These are phyloP conservation scores for Mus minutoides DNA, from an alignment of 2,797 vertebrate genomes.

Conservation along the genomic window DNA sequence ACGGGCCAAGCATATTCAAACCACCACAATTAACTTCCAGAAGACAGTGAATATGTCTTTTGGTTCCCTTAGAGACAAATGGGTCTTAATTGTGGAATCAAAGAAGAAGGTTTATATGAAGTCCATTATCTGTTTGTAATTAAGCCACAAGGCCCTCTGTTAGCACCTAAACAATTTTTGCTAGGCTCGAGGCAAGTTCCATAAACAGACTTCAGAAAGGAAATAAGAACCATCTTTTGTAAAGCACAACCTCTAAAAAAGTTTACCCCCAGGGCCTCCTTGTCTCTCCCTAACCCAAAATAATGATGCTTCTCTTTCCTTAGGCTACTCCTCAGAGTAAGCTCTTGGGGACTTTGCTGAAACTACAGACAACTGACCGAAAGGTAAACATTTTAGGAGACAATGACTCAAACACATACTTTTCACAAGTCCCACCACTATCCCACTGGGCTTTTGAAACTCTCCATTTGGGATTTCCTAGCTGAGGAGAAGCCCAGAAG, in stretches of 20 bases:
- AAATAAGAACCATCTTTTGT: slow-evolving; percentile 73
- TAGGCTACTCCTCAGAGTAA: not conserved
- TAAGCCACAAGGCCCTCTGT: slow-evolving; percentile 83
- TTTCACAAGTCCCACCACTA: not conserved
- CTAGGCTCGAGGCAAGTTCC: slow-evolving; percentile 77
- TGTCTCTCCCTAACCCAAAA: not conserved
- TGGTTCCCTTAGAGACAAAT: slow-evolving; percentile 62
- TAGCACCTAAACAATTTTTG: slow-evolving; percentile 81
- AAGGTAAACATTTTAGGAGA: not conserved
- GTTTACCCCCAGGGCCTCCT: not conserved
- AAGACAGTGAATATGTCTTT: slow-evolving; percentile 68
- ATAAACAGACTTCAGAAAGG: slow-evolving; percentile 82
- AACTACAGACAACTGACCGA: not conserved
- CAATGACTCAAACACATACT: not conserved
- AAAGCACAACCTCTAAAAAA: slow-evolving; percentile 78
- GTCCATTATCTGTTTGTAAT: slow-evolving; percentile 85
- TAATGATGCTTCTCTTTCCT: not conserved
- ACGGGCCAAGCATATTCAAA: not conserved
- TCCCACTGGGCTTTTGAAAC: not conserved
- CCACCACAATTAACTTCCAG: not conserved
- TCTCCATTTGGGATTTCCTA: not conserved
- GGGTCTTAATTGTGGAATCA: slow-evolving; percentile 78
- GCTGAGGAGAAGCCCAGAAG: not conserved
- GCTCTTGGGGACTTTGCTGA: not conserved
- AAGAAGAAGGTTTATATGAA: slow-evolving; percentile 82